Base-by-base conservation (phyloP, 2,113 vertebrate genomes). In the Mesocricetus auratus region DNA sequence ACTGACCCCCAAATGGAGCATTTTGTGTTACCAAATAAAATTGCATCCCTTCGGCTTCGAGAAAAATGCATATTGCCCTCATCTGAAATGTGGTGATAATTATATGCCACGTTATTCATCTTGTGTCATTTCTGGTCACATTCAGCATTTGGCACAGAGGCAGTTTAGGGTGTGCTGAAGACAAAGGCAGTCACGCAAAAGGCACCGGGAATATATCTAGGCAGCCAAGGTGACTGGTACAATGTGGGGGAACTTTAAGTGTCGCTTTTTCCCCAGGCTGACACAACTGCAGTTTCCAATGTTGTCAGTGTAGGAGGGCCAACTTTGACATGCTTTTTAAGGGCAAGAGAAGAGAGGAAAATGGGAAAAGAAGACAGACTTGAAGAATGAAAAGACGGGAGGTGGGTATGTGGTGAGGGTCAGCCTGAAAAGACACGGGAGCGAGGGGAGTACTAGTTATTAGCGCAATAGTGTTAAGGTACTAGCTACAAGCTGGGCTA, bases 71-170 rank as follows among this genome's bases (percentile, higher is more conserved):
- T 96, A 96, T 95, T 96, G 97, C 97, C 97, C 97, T 98, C 97
- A 89, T 97, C 96, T 97, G 97, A 98, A 96, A 98, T 96, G 97
- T 97, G 94, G 96, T 96, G 97, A 97, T 98, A 97, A 98, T 98
- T 98, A 96, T 96, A 97, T 97, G 96, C 94, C 96, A 96, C 96
- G 92, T 97, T 97, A 96, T 97, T 97, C 97, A 96, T 97, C 96
- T 95, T 71, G 96, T 97, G 97, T 97, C 97, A 97, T 97, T 97
- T 89, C 97, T 97, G 97, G 97, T 97, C 96, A 97, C 95, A 97
- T 97, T 97, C 97, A 96, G 96, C 96, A 83, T 96, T 97, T 97
- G 96, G 95, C 96, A 95, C n/a, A 69, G 94, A 91, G n/a, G 95
- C 97, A 96, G 94, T 97, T 97, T 94, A 97, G 95, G 96, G 96